A percentile compares a stretch with the other conserved stretches of the same genome.
Conservation (phyloP, 2,113 vertebrate species). For the Meleagris gallopavo region DNA sequence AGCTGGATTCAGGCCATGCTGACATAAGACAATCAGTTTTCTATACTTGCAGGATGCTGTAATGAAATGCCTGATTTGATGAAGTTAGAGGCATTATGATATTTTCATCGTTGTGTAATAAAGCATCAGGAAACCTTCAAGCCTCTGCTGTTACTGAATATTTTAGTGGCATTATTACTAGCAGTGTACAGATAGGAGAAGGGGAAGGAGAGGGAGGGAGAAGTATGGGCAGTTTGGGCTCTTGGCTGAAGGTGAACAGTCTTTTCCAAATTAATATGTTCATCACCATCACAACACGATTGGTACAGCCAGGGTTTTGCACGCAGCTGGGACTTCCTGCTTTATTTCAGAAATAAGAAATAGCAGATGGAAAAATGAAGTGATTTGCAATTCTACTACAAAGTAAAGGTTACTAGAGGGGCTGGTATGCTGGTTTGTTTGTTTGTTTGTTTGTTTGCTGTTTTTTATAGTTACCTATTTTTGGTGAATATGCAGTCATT, state of each 20-base stretch:
- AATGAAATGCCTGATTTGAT: conserved; percentile 51
- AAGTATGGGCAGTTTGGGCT: fast-evolving
- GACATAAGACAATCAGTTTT: conserved; percentile 50
- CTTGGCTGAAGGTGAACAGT: neutral
- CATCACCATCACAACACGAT: neutral
- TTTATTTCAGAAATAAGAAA: neutral
- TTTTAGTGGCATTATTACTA: neutral
- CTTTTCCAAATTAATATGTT: neutral
- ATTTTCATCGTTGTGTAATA: conserved; percentile 51
- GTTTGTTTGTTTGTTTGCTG: neutral
- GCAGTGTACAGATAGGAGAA: neutral
- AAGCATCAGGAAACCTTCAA: conserved; percentile 55
- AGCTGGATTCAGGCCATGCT: neutral
- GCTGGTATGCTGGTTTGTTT: neutral
- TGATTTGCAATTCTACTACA: conserved; percentile 8
- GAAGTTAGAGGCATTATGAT: conserved; percentile 41
- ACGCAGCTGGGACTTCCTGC: neutral
- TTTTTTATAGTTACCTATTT: neutral
- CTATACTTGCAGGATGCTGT: neutral
- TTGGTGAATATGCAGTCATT: neutral
- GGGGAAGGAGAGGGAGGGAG: neutral
- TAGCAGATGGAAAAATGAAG: neutral
- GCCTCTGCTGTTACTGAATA: neutral
- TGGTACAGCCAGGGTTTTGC: neutral
- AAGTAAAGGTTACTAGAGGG: neutral